Evolutionary conservation across 2,113 vertebrate genomes (phyloP).

Genomic region (Sturnus vulgaris): DNA sequence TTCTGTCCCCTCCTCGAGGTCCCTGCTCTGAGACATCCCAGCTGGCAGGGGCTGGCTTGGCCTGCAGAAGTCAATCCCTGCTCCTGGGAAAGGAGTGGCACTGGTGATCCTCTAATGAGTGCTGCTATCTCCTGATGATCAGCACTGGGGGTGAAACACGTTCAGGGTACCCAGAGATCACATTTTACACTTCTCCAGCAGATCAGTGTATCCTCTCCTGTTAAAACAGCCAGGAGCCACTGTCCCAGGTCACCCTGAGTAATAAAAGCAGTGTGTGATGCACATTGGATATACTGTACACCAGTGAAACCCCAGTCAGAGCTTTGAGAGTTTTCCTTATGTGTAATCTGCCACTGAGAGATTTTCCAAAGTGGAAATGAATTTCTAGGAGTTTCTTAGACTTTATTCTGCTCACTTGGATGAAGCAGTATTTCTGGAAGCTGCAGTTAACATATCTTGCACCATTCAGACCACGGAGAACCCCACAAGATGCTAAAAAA

Average conservation of each 20-base stretch:
- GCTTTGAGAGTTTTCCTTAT: neutral
- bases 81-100: neutral
- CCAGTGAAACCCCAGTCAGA: neutral
- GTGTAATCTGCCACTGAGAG: neutral
- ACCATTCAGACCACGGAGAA: neutral
- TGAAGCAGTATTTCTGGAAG: neutral
- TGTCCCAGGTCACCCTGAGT: neutral
- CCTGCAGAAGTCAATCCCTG: neutral
- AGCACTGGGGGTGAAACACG: neutral
- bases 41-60: neutral
- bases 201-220: neutral
- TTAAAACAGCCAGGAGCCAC: neutral
- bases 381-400: neutral
- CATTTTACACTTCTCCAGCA: neutral
- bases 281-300: fast-evolving
- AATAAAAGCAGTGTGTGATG: neutral
- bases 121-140: neutral
- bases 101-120: fast-evolving
- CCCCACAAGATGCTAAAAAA: neutral
- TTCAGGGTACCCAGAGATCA: neutral
- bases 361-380: neutral
- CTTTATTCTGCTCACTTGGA: neutral
- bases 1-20: neutral
- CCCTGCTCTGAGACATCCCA: no score
- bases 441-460: neutral